Conservation (phyloP, 2,113 vertebrate genomes). For the Tiliqua scincoides region DNA sequence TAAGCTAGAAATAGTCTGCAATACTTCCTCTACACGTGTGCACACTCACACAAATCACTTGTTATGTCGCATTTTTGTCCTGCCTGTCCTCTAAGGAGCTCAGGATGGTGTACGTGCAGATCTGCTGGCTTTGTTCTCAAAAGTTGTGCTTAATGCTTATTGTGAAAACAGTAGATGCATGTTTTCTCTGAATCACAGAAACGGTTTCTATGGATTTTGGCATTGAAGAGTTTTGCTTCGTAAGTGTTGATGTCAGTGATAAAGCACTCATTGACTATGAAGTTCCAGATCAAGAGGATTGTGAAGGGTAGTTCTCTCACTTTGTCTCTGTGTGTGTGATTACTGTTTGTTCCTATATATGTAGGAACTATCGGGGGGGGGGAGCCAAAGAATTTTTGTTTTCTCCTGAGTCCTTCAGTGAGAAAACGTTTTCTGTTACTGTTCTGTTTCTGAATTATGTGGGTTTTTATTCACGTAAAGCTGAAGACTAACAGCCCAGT, state of each 20-base stretch:
- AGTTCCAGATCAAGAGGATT: not conserved
- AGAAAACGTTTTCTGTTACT: not conserved
- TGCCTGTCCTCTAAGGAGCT: not conserved
- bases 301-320: not conserved
- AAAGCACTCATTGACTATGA: not conserved
- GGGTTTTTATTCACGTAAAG: not conserved
- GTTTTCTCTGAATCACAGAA: not conserved
- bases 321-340: not conserved
- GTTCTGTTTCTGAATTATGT: not conserved
- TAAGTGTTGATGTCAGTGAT: not conserved
- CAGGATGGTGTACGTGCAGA: not conserved
- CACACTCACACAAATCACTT: not conserved
- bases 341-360: not conserved
- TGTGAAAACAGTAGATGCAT: not conserved
- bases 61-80: not conserved
- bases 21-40: not conserved
- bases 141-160: not conserved
- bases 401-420: not conserved
- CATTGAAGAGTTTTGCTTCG: not conserved
- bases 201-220: not conserved
- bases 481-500: too few relatives aligned
- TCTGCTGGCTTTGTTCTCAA: not conserved
- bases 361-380: too few relatives aligned
- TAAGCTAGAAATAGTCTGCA: not conserved
- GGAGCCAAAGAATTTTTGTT: too few relatives aligned